phyloP scores from a whole-genome alignment of 2,797 vertebrate species.

The Coccyzus lansbergi region DNA sequence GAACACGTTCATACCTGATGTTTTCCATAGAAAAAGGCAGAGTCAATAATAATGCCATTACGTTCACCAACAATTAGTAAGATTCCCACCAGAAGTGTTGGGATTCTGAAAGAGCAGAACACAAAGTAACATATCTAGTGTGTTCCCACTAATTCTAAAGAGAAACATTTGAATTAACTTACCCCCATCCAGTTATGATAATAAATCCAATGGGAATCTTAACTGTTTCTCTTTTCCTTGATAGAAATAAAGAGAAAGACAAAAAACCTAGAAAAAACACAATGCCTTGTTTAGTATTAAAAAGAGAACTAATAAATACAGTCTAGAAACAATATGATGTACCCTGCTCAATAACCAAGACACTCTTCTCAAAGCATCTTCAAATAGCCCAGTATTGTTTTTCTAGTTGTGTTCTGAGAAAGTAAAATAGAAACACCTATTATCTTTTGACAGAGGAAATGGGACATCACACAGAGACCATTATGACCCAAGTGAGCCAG shows the following conservation, averaged over 20 bases:
- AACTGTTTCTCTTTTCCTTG: conserved; percentile 82
- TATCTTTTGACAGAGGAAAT: too few relatives aligned
- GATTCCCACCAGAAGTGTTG: conserved; percentile 83
- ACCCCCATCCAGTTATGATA: conserved; percentile 93
- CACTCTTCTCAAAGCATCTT: neutral
- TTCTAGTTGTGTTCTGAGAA: neutral
- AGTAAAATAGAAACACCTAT: neutral
- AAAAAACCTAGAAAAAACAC: conserved; percentile 84
- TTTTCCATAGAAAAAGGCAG: conserved; percentile 91
- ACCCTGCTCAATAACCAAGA: neutral
- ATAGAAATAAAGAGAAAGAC: conserved; percentile 87
- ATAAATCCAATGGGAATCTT: conserved; percentile 83
- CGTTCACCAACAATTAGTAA: conserved; percentile 85
- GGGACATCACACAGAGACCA: too few relatives aligned
- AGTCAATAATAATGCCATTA: conserved; percentile 82
- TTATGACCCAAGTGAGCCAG: too few relatives aligned
- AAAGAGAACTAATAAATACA: neutral
- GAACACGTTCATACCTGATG: conserved; percentile 83
- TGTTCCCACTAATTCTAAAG: neutral
- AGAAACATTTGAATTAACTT: conserved; percentile 71
- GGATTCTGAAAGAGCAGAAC: conserved; percentile 81
- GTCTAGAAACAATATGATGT: neutral
- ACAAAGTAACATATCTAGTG: neutral
- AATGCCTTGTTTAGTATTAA: neutral
- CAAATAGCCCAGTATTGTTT: neutral